These are phyloP conservation scores for Acronicta psi DNA, from an alignment of 2,888 invertebrate genomes.

Conservation along the genomic window DNA sequence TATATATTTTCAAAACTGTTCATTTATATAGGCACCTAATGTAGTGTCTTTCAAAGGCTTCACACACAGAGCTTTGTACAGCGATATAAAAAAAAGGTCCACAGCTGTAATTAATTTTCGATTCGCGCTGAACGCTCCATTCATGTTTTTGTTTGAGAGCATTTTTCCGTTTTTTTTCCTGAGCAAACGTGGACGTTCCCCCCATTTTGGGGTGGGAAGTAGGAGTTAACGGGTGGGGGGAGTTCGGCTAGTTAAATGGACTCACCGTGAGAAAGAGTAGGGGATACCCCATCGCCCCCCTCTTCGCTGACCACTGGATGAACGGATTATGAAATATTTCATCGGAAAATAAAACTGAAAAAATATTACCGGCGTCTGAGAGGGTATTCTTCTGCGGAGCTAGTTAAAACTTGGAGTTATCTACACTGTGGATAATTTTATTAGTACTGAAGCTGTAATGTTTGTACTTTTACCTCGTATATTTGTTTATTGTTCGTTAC, in stretches of 20 bases:
- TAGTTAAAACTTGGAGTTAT: constrained; percentile 60
- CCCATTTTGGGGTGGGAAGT: constrained; percentile 52
- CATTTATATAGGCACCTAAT: constrained; percentile 18
- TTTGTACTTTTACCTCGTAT: constrained; percentile 26
- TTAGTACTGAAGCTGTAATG: constrained; percentile 38
- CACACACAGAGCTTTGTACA: constrained; percentile 36
- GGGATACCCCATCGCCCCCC: constrained; percentile 55
- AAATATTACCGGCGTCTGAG: constrained; percentile 59
- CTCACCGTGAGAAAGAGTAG: constrained; percentile 69
- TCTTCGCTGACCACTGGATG: constrained; percentile 76
- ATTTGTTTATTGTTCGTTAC: constrained; percentile 10
- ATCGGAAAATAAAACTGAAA: constrained; percentile 73
- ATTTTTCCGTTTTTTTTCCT: constrained; percentile 73
- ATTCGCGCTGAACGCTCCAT: constrained; percentile 77
- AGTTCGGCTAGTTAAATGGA: constrained; percentile 71
- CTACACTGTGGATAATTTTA: constrained; percentile 39
- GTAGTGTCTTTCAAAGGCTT: constrained; percentile 29
- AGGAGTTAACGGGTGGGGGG: constrained; percentile 50
- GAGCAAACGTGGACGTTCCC: constrained; percentile 78
- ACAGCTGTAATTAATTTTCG: constrained; percentile 84
- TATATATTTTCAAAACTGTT: constrained; percentile 13
- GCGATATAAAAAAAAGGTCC: constrained; percentile 68
- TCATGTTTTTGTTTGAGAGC: constrained; percentile 77
- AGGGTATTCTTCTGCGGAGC: constrained; percentile 51
- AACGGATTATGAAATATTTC: constrained; percentile 84